Base-by-base conservation (phyloP, 2,888 invertebrate species). In the Caenorhabditis macrosperma region DNA sequence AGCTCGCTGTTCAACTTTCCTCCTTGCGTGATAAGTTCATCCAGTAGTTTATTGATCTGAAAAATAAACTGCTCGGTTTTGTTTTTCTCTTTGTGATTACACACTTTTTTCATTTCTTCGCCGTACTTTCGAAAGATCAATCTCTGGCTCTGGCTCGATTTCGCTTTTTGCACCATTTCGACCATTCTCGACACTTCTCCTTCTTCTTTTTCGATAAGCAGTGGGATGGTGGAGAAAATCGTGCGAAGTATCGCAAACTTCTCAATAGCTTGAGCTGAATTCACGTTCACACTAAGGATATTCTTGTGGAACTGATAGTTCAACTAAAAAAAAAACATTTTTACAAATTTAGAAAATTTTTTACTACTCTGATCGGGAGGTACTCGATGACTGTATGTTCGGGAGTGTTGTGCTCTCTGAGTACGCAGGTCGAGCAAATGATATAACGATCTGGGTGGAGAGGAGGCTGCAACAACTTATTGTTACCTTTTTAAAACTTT, bases 361-460 rank as follows among this genome's bases (percentile, higher is more conserved):
- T 60, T 22, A 3, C 5, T 4, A 72, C 57, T 63, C 64, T 41
- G 17, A 72, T 35, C 5, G 57, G 59, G 3, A 44, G 26, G 26
- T 54, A 50, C 10, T 55, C 48, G 6, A 76, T 22, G 4, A 54
- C 22, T 4, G 44, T 55, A 33, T 67, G 68, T 9, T 17, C 46
- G 9, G 41, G 26, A 0, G 52, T 28, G 9, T 52, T 68, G 44
- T 76, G 76, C 3, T 55, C n/a, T 17, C 54, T 60, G 46, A 76
- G 48, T 10, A 68, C 17, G 35, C 76, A 76, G 0, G 61, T 61
- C 1, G 76, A 68, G 26, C 76, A 76, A 26, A 63, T 44, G 1
- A 38, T 17, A n/a, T 28, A 63, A 15, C n/a, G 3, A 26, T 61
- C 60, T 10, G 55, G 66, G 30, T 67, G 55, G 7, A 67, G 12